A percentile compares a stretch with the other conserved stretches of the same genome.
These are phyloP conservation scores for Morinoia aosen DNA, from an alignment of 2,888 invertebrate species.

Conservation along the genomic window DNA sequence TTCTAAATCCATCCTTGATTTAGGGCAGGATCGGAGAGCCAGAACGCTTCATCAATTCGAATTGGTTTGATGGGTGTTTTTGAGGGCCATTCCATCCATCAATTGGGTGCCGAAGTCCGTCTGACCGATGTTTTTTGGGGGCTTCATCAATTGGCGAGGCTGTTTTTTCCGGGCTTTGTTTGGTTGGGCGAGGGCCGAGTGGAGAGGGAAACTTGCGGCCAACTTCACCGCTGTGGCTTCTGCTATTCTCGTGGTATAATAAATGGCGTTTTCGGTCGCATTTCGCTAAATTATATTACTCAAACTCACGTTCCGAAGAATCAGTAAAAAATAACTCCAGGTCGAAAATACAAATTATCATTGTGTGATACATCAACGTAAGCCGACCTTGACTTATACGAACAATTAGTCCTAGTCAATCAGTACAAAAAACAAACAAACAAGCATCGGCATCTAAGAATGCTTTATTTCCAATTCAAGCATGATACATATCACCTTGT, in stretches of 20 bases:
- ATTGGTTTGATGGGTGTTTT: slow-evolving; percentile 42
- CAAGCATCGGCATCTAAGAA: no score
- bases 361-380: no score
- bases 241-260: neutral
- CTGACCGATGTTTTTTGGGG: slow-evolving; percentile 46
- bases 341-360: no score
- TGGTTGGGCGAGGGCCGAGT: neutral
- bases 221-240: neutral
- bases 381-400: no score
- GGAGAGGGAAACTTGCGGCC: neutral
- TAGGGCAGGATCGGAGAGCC: slow-evolving; percentile 27
- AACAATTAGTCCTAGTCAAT: no score
- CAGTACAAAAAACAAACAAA: no score
- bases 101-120: slow-evolving; percentile 1
- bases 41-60: slow-evolving; percentile 18
- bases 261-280: neutral
- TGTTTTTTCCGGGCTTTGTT: slow-evolving; percentile 23
- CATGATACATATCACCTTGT: no score
- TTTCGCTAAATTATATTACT: neutral
- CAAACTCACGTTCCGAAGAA: no score
- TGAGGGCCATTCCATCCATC: slow-evolving; percentile 39
- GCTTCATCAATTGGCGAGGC: slow-evolving; percentile 44
- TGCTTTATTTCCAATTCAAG: no score
- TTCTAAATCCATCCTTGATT: slow-evolving; percentile 37
- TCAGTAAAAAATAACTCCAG: no score